Conservation (phyloP, 1,140 invertebrate genomes). For the Acromyrmex echinatior region DNA sequence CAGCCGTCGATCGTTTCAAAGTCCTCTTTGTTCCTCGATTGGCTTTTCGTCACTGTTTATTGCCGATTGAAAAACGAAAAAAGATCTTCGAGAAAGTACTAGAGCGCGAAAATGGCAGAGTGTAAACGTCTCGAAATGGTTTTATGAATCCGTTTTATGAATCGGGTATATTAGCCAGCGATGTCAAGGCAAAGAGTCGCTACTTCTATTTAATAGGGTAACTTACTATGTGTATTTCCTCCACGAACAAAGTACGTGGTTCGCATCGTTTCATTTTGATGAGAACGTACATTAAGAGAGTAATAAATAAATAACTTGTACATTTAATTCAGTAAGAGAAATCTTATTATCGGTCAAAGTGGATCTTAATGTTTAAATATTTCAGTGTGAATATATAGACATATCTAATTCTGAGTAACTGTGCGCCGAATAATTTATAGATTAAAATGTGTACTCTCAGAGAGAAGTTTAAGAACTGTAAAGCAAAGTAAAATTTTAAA, state of each 20-base stretch:
- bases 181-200: background rate
- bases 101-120: conserved; percentile 60
- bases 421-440: background rate
- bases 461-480: background rate
- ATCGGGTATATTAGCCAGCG: conserved; percentile 63
- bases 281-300: background rate
- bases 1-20: conserved; percentile 18
- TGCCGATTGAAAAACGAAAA: conserved; percentile 56
- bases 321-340: background rate
- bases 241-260: background rate
- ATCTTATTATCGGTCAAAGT: too few relatives aligned
- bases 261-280: background rate
- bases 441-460: background rate
- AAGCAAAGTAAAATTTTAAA: background rate
- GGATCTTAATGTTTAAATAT: too few relatives aligned
- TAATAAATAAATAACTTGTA: background rate
- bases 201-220: conserved; percentile 47
- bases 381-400: too few relatives aligned
- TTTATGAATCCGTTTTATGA: conserved; percentile 52
- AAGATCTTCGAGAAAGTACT: conserved; percentile 7
- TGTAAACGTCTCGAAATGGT: conserved; percentile 58
- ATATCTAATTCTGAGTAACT: too few relatives aligned
- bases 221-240: conserved; percentile 2
- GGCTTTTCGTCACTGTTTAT: conserved; percentile 64
- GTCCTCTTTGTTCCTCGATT: conserved; percentile 61